Percentiles rank a stretch among this genome's conserved stretches.
These are phyloP conservation scores for Eupithecia tripunctaria DNA, from an alignment of 2,888 invertebrate genomes.

Conservation along the genomic window DNA sequence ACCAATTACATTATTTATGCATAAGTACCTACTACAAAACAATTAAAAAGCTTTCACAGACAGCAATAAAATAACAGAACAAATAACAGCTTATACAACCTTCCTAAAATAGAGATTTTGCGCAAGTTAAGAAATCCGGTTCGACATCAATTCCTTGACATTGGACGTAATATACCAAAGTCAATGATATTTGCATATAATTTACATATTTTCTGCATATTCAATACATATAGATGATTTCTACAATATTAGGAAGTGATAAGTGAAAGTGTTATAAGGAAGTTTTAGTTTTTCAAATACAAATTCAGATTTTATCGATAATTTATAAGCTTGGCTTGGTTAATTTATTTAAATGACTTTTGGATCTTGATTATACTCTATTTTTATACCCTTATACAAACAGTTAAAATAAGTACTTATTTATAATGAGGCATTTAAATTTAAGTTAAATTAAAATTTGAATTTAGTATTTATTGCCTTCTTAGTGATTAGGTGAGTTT, in stretches of 20 bases:
- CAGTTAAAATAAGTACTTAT: background rate
- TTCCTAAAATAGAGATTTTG: background rate
- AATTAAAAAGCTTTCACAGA: background rate
- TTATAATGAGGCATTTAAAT: background rate
- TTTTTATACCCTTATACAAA: background rate
- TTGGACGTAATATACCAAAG: conserved; percentile 26
- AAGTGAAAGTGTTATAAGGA: no score
- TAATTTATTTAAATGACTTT: background rate
- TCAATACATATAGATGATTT: conserved; percentile 14
- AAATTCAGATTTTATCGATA: background rate
- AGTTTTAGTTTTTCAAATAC: no score
- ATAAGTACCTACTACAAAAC: background rate
- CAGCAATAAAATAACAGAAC: background rate
- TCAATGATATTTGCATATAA: conserved; percentile 26
- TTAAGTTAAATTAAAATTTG: background rate
- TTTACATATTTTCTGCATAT: conserved; percentile 22
- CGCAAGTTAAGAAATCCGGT: conserved; percentile 14
- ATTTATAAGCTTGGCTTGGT: background rate
- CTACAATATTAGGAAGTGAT: conserved; percentile 9
- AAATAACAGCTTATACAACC: background rate
- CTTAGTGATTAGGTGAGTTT: no score
- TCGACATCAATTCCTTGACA: conserved; percentile 29
- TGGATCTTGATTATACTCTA: background rate
- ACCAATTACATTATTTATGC: no score
- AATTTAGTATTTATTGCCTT: no score